Evolutionary conservation across 2,888 invertebrate genomes (phyloP).

Genomic region (Cryptocephalus primarius): DNA sequence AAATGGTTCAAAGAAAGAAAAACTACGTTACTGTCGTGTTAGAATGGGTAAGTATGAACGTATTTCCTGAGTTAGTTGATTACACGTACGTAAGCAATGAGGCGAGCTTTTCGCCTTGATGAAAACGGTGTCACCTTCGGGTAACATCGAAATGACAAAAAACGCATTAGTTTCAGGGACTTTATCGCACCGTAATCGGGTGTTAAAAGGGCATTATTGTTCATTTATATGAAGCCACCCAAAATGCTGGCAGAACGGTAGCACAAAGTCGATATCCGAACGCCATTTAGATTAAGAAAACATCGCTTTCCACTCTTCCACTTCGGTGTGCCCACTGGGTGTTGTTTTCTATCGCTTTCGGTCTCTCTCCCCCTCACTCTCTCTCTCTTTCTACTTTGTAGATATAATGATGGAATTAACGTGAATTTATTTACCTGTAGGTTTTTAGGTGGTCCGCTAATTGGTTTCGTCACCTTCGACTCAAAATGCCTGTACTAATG

Average conservation of each 20-base stretch:
- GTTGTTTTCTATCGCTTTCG: constrained; percentile 11
- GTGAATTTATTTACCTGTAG: constrained; percentile 4
- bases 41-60: too few relatives aligned
- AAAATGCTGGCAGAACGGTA: constrained; percentile 23
- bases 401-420: constrained; percentile 2
- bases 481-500: too few relatives aligned
- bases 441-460: constrained; percentile 14
- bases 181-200: constrained; percentile 18
- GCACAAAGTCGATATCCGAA: constrained; percentile 18
- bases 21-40: too few relatives aligned
- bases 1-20: too few relatives aligned
- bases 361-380: constrained; percentile 4
- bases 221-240: constrained; percentile 24
- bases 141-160: constrained; percentile 2
- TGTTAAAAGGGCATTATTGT: constrained; percentile 26
- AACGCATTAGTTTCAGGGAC: constrained; percentile 11
- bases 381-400: constrained; percentile 4
- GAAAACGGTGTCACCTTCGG: too few relatives aligned
- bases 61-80: too few relatives aligned
- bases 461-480: constrained; percentile 10
- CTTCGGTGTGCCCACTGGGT: constrained; percentile 17
- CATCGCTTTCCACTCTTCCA: constrained; percentile 26
- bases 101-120: too few relatives aligned
- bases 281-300: constrained; percentile 25
- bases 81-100: too few relatives aligned